These are phyloP conservation scores for Punctoribates punctum DNA, from an alignment of 2,888 invertebrate species.

Conservation along the genomic window DNA sequence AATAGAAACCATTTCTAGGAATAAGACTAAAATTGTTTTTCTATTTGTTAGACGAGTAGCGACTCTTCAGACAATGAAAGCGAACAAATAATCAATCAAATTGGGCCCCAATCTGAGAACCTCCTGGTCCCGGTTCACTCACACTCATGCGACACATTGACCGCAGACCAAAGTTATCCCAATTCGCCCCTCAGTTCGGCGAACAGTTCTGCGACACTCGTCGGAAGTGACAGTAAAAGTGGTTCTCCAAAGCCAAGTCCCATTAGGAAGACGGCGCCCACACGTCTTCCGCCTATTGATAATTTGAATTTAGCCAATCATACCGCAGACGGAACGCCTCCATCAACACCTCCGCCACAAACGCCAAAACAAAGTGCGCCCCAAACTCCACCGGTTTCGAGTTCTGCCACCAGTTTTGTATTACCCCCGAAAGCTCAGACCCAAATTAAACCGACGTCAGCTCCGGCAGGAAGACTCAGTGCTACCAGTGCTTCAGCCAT, in stretches of 20 bases:
- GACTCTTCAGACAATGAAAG: slow-evolving; percentile 37
- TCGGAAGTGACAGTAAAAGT: slow-evolving; percentile 57
- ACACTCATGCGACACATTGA: slow-evolving; percentile 68
- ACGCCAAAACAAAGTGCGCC: slow-evolving; percentile 39
- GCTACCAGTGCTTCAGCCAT: slow-evolving; percentile 37
- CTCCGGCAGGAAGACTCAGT: slow-evolving; percentile 39
- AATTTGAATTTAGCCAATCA: slow-evolving; percentile 27
- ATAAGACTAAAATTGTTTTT: not conserved
- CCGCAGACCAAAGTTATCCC: slow-evolving; percentile 64
- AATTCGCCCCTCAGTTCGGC: slow-evolving; percentile 65
- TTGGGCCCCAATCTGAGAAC: not conserved
- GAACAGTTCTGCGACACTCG: slow-evolving; percentile 63
- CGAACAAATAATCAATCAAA: slow-evolving; percentile 14
- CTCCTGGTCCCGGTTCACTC: slow-evolving; percentile 44
- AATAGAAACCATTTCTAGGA: no score
- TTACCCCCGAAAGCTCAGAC: slow-evolving; percentile 36
- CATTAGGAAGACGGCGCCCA: slow-evolving; percentile 38
- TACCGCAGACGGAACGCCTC: slow-evolving; percentile 39
- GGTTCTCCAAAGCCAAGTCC: slow-evolving; percentile 47
- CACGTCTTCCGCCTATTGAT: slow-evolving; percentile 28
- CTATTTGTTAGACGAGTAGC: slow-evolving; percentile 22
- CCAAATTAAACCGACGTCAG: slow-evolving; percentile 16
- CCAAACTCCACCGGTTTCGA: slow-evolving; percentile 32
- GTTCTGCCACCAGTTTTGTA: slow-evolving; percentile 39
- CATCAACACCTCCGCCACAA: slow-evolving; percentile 42